Percentiles rank a stretch among this genome's conserved stretches.
These are phyloP conservation scores for Harpegnathos saltator DNA, from an alignment of 1,140 invertebrate genomes.

Conservation along the genomic window DNA sequence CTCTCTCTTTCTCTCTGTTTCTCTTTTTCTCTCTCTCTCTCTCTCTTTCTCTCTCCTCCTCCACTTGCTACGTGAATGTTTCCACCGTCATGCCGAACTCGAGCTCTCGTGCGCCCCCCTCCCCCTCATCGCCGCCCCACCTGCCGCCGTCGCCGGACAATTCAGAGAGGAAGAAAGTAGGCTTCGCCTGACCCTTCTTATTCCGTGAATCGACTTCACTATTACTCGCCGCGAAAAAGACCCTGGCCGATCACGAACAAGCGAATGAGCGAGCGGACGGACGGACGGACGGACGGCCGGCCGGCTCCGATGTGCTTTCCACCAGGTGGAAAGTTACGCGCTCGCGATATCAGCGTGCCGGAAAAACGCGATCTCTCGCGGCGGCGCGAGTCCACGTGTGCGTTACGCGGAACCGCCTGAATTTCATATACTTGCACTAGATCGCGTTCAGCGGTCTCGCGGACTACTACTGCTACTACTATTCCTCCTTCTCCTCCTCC, in stretches of 20 bases:
- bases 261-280: too few relatives aligned
- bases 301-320: slow-evolving; percentile 65
- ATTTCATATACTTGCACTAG: background rate
- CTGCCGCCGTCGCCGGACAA: slow-evolving; percentile 29
- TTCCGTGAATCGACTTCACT: slow-evolving; percentile 75
- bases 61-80: slow-evolving; percentile 5
- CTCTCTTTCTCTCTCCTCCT: slow-evolving; percentile 20
- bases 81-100: slow-evolving; percentile 35
- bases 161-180: slow-evolving; percentile 78
- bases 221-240: slow-evolving; percentile 68
- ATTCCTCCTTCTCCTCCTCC: background rate
- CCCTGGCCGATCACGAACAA: too few relatives aligned
- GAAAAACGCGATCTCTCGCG: slow-evolving; percentile 48
- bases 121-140: background rate
- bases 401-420: slow-evolving; percentile 47
- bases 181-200: slow-evolving; percentile 74
- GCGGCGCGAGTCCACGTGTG: slow-evolving; percentile 21
- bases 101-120: slow-evolving; percentile 30
- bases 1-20: slow-evolving; percentile 35
- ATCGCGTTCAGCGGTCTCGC: background rate
- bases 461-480: background rate
- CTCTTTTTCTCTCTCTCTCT: slow-evolving; percentile 37
- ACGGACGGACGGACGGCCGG: too few relatives aligned
- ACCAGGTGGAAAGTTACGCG: slow-evolving; percentile 72
- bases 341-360: slow-evolving; percentile 16